These are phyloP conservation scores for Megaceryle torquata DNA, from an alignment of 2,113 vertebrate genomes.

Conservation along the genomic window DNA sequence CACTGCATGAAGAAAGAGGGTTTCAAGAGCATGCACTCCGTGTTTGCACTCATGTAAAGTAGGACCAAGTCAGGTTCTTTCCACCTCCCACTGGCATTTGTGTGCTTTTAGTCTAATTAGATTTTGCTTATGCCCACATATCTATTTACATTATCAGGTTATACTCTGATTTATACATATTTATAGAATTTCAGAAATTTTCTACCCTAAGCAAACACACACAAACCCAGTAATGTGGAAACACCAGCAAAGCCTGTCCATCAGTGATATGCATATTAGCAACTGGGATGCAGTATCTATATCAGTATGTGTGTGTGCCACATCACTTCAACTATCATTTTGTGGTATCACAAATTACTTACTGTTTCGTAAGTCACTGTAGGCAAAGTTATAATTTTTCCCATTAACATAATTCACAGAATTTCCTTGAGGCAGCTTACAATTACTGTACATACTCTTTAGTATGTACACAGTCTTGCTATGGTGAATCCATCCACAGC, in stretches of 20 bases:
- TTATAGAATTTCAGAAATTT: background rate
- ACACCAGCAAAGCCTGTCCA: background rate
- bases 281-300: background rate
- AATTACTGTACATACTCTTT: background rate
- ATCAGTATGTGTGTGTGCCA: too few species aligned
- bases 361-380: background rate
- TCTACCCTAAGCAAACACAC: background rate
- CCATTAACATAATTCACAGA: background rate
- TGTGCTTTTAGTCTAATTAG: background rate
- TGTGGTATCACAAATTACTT: background rate
- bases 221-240: background rate
- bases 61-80: background rate
- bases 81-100: rapidly evolving
- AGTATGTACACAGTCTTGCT: background rate
- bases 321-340: background rate
- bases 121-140: background rate
- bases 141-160: background rate
- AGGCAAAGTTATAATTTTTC: background rate
- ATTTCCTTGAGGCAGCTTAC: background rate
- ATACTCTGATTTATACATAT: background rate
- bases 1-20: rapidly evolving
- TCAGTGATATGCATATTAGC: background rate
- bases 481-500: background rate
- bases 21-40: background rate
- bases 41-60: background rate